Evolutionary conservation across 2,797 vertebrate species (phyloP).

Genomic region (Phataginus tricuspis): DNA sequence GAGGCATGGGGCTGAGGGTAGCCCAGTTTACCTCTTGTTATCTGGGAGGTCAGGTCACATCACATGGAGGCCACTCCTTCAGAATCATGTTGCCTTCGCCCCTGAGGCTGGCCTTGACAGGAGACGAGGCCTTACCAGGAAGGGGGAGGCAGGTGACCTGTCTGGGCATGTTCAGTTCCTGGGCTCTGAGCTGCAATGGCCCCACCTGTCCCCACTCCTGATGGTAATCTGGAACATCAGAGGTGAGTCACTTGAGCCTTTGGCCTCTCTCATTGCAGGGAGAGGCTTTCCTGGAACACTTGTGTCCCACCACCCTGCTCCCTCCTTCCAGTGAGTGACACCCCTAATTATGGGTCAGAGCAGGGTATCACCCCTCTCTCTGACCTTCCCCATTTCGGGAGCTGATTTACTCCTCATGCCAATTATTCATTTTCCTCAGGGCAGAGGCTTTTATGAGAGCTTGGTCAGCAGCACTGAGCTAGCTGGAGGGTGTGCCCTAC

Average conservation of each 20-base stretch:
- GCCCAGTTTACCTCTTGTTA: background rate
- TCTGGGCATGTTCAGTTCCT: conserved; percentile 38
- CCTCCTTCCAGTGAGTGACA: background rate
- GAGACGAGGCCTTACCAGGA: background rate
- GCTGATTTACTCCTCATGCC: conserved; percentile 54
- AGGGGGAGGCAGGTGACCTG: conserved; percentile 55
- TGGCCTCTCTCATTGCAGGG: conserved; percentile 61
- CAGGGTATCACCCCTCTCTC: conserved; percentile 30
- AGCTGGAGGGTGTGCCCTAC: background rate
- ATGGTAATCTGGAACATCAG: background rate
- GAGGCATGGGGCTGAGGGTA: rapidly evolving
- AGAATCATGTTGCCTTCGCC: background rate
- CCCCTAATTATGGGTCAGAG: conserved; percentile 1
- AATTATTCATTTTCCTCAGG: conserved; percentile 50
- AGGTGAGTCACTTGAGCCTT: conserved; percentile 69
- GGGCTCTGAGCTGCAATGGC: conserved; percentile 31
- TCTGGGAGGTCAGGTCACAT: background rate
- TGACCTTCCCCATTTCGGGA: background rate
- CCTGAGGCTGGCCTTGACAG: background rate
- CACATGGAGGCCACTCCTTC: background rate
- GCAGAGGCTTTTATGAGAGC: conserved; percentile 54
- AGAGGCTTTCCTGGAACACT: conserved; percentile 29
- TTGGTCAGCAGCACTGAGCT: conserved; percentile 33
- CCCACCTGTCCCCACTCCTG: conserved; percentile 35
- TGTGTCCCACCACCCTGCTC: background rate